These are phyloP conservation scores for Aphelenchoides avenae DNA, from an alignment of 1,140 invertebrate genomes.

Conservation along the genomic window DNA sequence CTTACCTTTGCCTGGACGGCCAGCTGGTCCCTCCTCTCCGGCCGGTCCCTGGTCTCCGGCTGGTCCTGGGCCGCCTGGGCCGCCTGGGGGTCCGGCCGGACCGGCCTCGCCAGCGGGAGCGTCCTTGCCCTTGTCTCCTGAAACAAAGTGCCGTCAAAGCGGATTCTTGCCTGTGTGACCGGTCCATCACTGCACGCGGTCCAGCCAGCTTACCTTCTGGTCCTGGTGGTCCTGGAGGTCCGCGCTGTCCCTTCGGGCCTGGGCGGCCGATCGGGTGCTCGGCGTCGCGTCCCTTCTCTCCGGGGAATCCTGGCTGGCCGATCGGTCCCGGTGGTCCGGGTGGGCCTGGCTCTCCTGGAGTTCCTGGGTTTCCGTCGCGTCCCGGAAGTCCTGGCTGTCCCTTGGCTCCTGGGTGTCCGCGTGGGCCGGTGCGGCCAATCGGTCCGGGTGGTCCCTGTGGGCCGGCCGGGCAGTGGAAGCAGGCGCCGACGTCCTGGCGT, in stretches of 20 bases:
- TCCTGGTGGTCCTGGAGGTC: conserved; percentile 31
- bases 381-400: conserved; percentile 49
- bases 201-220: no score
- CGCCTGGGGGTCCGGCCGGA: conserved; percentile 42
- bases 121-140: conserved; percentile 12
- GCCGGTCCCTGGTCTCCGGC: conserved; percentile 26
- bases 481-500: conserved; percentile 28
- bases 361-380: conserved; percentile 51
- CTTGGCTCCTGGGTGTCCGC: conserved; percentile 50
- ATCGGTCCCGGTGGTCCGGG: conserved; percentile 42
- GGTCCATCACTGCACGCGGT: no score
- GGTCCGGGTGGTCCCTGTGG: conserved; percentile 49
- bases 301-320: conserved; percentile 41
- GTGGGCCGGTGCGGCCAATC: conserved; percentile 50
- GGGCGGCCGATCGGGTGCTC: conserved; percentile 45
- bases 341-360: conserved; percentile 37
- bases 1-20: conserved; percentile 44
- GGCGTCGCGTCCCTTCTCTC: conserved; percentile 48
- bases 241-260: conserved; percentile 43
- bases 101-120: conserved; percentile 41
- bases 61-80: conserved; percentile 31
- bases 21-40: conserved; percentile 42
- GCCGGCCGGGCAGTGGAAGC: conserved; percentile 50
- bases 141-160: background rate
- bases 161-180: no score